Conservation (phyloP, 2,888 invertebrate genomes). For the Catocala fraxini region DNA sequence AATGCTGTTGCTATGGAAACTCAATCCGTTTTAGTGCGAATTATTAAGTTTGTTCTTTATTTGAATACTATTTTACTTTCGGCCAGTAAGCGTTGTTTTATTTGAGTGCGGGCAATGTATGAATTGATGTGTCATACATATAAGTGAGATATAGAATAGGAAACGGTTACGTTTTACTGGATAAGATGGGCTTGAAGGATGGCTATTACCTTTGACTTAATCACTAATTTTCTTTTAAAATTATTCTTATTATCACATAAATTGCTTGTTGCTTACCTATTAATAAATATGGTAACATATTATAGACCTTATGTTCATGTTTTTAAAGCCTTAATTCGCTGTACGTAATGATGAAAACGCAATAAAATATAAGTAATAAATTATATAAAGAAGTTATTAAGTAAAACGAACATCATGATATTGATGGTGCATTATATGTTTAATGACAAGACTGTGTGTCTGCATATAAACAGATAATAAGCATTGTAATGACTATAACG, state of each 20-base stretch:
- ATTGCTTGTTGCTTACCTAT: conserved; percentile 7
- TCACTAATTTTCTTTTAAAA: conserved; percentile 7
- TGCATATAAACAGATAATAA: conserved; percentile 25
- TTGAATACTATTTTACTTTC: not conserved
- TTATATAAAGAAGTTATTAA: conserved; percentile 24
- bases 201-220: not conserved
- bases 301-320: not conserved
- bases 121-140: too few species aligned
- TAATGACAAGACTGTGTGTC: conserved; percentile 23
- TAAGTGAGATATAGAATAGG: not conserved
- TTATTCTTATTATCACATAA: conserved; percentile 11
- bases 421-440: conserved; percentile 18
- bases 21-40: conserved; percentile 22
- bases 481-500: conserved; percentile 16
- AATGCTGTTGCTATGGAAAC: conserved; percentile 52
- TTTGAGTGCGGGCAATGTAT: too few species aligned
- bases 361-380: conserved; percentile 22
- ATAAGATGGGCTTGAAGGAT: not conserved
- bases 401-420: conserved; percentile 19
- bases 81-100: too few species aligned
- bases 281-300: not conserved
- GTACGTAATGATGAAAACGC: conserved; percentile 9
- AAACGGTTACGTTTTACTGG: not conserved
- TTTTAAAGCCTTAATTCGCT: conserved; percentile 1
- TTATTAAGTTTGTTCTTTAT: conserved; percentile 14